Conservation (phyloP, 2,888 invertebrate genomes). For the Micropterix aruncella region DNA sequence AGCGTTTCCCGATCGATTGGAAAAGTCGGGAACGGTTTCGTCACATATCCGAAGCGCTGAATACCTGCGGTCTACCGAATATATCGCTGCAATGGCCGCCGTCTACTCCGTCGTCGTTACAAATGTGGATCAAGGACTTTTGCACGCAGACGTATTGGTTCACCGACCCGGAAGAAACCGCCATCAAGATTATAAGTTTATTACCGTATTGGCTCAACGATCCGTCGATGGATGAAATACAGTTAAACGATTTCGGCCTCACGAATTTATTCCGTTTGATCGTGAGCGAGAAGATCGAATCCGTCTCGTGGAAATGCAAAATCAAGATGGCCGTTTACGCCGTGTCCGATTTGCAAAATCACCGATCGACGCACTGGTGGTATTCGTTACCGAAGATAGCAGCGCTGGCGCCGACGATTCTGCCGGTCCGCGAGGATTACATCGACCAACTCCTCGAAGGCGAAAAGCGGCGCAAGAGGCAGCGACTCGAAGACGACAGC, state of each 20-base stretch:
- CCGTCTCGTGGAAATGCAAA: constrained; percentile 26
- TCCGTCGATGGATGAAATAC: constrained; percentile 21
- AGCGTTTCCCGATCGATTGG: constrained; percentile 50
- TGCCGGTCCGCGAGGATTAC: constrained; percentile 21
- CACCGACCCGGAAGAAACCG: constrained; percentile 29
- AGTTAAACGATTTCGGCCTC: constrained; percentile 33
- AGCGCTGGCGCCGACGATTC: constrained; percentile 15
- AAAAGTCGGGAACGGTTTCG: constrained; percentile 34
- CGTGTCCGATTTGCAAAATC: constrained; percentile 34
- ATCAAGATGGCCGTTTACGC: constrained; percentile 42
- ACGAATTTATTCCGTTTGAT: constrained; percentile 39
- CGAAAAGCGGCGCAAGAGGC: not conserved
- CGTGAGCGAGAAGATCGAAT: constrained; percentile 36
- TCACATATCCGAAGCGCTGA: constrained; percentile 36
- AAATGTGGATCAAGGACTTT: constrained; percentile 32
- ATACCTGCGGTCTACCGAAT: constrained; percentile 38
- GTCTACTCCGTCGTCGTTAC: constrained; percentile 24
- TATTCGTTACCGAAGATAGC: constrained; percentile 25
- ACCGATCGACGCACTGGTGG: constrained; percentile 43
- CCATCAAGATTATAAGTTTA: constrained; percentile 33
- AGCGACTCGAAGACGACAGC: constrained; percentile 5
- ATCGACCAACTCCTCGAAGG: not conserved
- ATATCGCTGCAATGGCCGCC: constrained; percentile 31
- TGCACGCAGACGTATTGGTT: constrained; percentile 36
- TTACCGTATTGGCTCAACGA: constrained; percentile 27